These are phyloP conservation scores for Parazoanthus darwini DNA, from an alignment of 92 coral and sea anemone species.

Conservation along the genomic window DNA sequence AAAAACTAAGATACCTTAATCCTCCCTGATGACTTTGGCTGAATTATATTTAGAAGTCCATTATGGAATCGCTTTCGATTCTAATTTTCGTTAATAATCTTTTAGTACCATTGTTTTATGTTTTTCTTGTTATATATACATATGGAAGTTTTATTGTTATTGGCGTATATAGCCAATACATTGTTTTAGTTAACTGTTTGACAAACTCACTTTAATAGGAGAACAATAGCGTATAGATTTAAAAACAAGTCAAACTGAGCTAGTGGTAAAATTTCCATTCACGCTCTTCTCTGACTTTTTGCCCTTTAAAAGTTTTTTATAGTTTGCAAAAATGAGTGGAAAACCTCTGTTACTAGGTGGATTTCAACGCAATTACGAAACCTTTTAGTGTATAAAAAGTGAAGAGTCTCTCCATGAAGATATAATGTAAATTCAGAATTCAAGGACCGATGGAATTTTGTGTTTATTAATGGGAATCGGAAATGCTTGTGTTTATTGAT, in stretches of 20 bases:
- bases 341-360: too few species aligned
- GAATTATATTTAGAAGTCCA: neutral
- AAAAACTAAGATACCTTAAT: neutral
- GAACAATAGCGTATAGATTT: neutral
- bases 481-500: constrained; percentile 29
- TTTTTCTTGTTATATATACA: neutral
- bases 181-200: neutral
- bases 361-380: neutral
- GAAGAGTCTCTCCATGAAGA: neutral
- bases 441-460: neutral
- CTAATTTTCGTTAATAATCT: too few species aligned
- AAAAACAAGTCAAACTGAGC: neutral
- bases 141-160: too few species aligned
- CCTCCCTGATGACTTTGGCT: neutral
- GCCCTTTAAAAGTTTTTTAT: neutral
- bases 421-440: too few species aligned
- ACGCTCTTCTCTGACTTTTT: neutral
- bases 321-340: too few species aligned
- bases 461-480: constrained; percentile 19
- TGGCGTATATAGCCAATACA: neutral
- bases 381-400: neutral
- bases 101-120: too few species aligned
- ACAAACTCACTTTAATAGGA: neutral
- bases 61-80: neutral
- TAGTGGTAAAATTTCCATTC: neutral